Evolutionary conservation across 2,888 invertebrate genomes (phyloP), one percentile per base, ranked within the genome.

Genomic region (Euproctis similis): DNA sequence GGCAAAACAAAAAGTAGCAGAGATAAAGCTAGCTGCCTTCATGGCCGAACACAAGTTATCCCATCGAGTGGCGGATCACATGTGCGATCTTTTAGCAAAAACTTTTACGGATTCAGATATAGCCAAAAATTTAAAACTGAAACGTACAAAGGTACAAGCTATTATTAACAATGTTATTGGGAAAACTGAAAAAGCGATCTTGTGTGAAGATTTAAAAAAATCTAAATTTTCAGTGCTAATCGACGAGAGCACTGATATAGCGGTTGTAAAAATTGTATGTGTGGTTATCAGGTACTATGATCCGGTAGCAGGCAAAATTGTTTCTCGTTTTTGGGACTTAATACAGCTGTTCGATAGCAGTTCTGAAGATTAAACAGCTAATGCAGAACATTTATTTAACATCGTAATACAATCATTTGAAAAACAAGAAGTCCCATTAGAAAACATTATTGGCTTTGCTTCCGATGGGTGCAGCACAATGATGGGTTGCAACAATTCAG

Each of bases 401-500:
- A 2, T 14, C 10, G 19, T 28, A 8, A 23, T 28, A 5, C 9
- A 34, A 21, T 23, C 30, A 11, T 34, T 34, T 17, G 12, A 26
- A 26, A 12, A 31, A 3, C 16, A 7, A 8, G 17, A 2, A 6
- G 19, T 36, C 2, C 36, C 39, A 17, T n/a, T 42, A n/a, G 30
- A 40, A 11, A 57, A 59, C 30, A 39, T 59, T 4, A 47, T 60
- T 26, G 58, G 59, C 1, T 64, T 59, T 33, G 50, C 20, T 8
- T 39, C 42, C 8, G 45, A 46, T 23, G 36, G 40, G 3, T 36
- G 38, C 21, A 45, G 36, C 17, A 34, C 31, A 0, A 45, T 45
- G 44, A 45, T 60, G 42, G 59, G 59, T 1, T n/a, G 12, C 3
- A 26, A 40, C 3, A 57, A 64, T 34, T 59, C 54, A 1, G 60